Percentiles rank a stretch among this genome's conserved stretches.
These are phyloP conservation scores for Danio albolineatus DNA, from an alignment of 2,797 vertebrate genomes.

Conservation along the genomic window DNA sequence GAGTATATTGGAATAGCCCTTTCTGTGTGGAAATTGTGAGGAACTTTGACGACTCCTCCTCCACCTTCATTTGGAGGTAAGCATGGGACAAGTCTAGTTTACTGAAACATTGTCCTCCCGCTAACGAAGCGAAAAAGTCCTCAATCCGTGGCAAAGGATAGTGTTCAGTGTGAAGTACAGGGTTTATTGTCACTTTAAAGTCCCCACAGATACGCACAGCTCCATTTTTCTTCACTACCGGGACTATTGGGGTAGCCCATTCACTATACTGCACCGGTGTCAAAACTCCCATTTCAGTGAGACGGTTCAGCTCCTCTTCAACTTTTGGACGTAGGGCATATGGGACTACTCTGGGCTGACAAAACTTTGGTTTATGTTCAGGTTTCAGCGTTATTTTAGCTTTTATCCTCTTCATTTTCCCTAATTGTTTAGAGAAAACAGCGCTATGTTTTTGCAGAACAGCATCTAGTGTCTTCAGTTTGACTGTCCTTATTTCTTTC, in stretches of 20 bases:
- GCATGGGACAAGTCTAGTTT: neutral
- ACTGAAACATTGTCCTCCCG: neutral
- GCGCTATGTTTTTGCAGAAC: neutral
- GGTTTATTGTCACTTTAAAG: neutral
- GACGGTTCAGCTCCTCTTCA: neutral
- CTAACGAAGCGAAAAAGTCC: neutral
- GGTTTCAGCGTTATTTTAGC: neutral
- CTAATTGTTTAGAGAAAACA: neutral
- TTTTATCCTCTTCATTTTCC: neutral
- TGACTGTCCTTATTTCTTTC: conserved; percentile 25
- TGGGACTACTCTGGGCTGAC: conserved; percentile 2
- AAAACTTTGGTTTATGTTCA: conserved; percentile 11
- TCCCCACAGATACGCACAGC: neutral
- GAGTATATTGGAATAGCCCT: neutral
- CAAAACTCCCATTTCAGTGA: no score
- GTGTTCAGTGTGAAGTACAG: neutral
- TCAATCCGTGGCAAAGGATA: neutral
- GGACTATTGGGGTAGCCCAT: no score
- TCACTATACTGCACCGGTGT: no score
- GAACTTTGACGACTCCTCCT: neutral
- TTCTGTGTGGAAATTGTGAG: neutral
- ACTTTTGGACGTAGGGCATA: conserved; percentile 15
- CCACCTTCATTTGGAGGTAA: neutral
- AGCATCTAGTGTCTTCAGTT: neutral
- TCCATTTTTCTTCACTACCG: neutral